Evolutionary conservation across 2,888 invertebrate genomes (phyloP), one percentile per base, ranked within the genome.

Genomic region (Polydrusus tereticollis): DNA sequence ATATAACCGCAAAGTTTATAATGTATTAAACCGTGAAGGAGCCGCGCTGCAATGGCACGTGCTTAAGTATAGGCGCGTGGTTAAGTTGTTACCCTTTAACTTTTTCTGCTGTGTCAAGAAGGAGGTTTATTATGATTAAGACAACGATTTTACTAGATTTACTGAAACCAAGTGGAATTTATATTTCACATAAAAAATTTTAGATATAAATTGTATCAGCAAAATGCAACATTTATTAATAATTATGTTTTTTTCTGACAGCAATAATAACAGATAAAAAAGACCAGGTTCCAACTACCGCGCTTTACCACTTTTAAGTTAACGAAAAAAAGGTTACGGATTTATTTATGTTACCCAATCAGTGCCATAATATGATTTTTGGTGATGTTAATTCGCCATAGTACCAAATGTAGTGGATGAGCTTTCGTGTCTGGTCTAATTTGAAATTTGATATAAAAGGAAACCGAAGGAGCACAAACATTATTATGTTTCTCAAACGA

Each of bases 401-500:
- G 67, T 50, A 67, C 45, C 67, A 59, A 67, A 67, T 67, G 36
- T 67, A 67, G 36, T 67, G 59, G 38, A 47, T 67, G 47, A 59
- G 67, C 67, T 67, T 66, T 59, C 47, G 33, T 47, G 41, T 47
- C 50, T 58, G 7, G 36, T 45, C 21, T 45, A 41, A 67, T 41
- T 41, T 57, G 52, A 18, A 36, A 64, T 64, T 38, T 52, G 50
- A 64, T 64, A 52, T 47, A 70, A 64, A 29, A 16, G 47, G 47
- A 41, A 64, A 58, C 64, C 58, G 23, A 58, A 64, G 64, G 58
- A 64, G 70, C 70, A 33, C 64, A 63, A 70, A 64, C 65, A 57
- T 70, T 64, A 70, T 70, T 63, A 64, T 64, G 20, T 70, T 70
- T 70, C 70, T 29, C 43, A 70, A 70, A 64, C 63, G 57, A 64